A percentile compares a stretch with the other conserved stretches of the same genome.
These are phyloP conservation scores for Patiria miniata DNA, from an alignment of 35 echinoderm and acorn worm species.

Conservation along the genomic window DNA sequence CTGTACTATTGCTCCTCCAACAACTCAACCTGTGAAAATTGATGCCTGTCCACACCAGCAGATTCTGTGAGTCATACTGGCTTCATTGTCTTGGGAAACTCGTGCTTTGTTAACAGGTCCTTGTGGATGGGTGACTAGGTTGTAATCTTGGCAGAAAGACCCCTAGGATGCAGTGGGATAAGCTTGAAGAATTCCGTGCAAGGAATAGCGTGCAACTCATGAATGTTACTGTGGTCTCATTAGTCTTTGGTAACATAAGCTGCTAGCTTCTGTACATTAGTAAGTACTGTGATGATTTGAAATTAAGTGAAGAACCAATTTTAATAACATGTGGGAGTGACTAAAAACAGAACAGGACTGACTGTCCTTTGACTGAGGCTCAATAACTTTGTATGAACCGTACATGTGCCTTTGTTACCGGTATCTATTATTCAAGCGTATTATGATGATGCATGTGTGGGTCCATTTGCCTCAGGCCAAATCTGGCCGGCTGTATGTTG, in stretches of 20 bases:
- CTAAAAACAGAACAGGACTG: too few relatives aligned
- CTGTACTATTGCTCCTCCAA: neutral
- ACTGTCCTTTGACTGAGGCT: too few relatives aligned
- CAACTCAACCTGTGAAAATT: conserved; percentile 29
- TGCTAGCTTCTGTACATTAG: too few relatives aligned
- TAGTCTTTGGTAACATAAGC: neutral
- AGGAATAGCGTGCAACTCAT: neutral
- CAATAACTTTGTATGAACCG: too few relatives aligned
- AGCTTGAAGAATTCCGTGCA: neutral
- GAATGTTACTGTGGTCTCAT: neutral
- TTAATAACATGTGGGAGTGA: too few relatives aligned
- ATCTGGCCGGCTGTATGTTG: too few relatives aligned
- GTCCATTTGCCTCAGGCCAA: too few relatives aligned
- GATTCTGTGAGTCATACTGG: neutral
- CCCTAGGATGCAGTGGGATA: neutral
- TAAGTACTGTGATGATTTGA: too few relatives aligned
- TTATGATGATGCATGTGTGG: too few relatives aligned
- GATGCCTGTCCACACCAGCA: neutral
- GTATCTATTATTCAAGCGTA: too few relatives aligned
- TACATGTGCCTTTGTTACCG: too few relatives aligned
- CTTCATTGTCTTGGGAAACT: neutral
- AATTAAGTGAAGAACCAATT: too few relatives aligned
- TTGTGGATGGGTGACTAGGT: neutral
- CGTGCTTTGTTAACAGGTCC: neutral
- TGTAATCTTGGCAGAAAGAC: neutral